These are phyloP conservation scores for Leucania comma DNA, from an alignment of 2,888 invertebrate genomes.

Conservation along the genomic window DNA sequence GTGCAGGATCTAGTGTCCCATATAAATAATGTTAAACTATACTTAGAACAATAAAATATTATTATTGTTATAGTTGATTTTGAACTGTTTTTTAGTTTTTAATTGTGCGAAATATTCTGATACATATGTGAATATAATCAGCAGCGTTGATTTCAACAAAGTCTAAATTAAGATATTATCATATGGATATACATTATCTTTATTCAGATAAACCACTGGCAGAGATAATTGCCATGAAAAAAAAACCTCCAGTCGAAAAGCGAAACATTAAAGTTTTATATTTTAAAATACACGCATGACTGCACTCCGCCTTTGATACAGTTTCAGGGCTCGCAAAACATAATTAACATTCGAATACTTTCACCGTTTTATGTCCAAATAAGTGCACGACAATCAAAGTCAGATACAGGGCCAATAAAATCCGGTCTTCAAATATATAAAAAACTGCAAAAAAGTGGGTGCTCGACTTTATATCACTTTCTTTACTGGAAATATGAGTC, in stretches of 20 bases:
- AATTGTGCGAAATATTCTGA: too few species aligned
- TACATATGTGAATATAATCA: too few species aligned
- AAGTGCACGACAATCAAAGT: constrained; percentile 21
- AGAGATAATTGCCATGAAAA: too few species aligned
- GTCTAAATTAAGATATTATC: too few species aligned
- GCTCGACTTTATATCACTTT: constrained; percentile 52
- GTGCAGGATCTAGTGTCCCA: too few species aligned
- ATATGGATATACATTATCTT: too few species aligned
- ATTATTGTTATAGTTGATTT: too few species aligned
- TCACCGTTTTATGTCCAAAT: constrained; percentile 28
- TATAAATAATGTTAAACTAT: too few species aligned
- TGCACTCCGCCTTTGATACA: constrained; percentile 5
- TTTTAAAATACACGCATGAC: not conserved
- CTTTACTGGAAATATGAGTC: constrained; percentile 39
- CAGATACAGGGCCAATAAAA: not conserved
- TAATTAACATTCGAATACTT: constrained; percentile 18
- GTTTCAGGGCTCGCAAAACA: constrained; percentile 22
- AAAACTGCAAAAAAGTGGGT: constrained; percentile 32
- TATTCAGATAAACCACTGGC: too few species aligned
- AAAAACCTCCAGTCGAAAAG: not conserved
- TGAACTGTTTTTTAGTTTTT: too few species aligned
- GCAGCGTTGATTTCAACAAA: too few species aligned
- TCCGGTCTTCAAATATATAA: constrained; percentile 1
- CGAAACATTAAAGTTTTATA: not conserved
- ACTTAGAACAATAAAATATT: too few species aligned